phyloP scores from a whole-genome alignment of 2,888 invertebrate species.

The Netelia melanura region DNA sequence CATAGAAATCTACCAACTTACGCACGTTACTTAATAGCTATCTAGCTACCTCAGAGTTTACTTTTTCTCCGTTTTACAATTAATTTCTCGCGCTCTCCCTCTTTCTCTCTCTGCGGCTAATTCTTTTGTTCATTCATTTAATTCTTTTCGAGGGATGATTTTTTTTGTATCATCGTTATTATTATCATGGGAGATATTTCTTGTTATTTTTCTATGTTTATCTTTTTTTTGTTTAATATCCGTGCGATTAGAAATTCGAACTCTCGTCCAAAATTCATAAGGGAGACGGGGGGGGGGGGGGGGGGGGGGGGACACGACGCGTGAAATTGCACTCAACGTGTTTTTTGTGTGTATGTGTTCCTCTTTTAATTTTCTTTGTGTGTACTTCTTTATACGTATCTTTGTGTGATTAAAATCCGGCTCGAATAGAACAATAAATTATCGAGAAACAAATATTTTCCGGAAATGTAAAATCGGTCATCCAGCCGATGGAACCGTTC shows the following conservation, averaged over 20 bases:
- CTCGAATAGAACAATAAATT: conserved; percentile 31
- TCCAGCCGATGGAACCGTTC: conserved; percentile 79
- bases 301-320: conserved; percentile 54
- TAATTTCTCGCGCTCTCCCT: conserved; percentile 45
- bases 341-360: conserved; percentile 49
- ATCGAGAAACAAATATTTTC: conserved; percentile 13
- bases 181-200: conserved; percentile 29
- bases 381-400: conserved; percentile 7
- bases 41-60: conserved; percentile 69
- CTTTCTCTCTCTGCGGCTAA: conserved; percentile 13
- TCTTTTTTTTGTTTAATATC: conserved; percentile 18
- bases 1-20: conserved; percentile 82
- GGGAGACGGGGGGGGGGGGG: conserved; percentile 48
- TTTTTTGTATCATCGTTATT: conserved; percentile 22
- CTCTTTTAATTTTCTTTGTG: conserved; percentile 25
- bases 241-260: conserved; percentile 50
- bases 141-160: not conserved
- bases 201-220: conserved; percentile 23
- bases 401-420: conserved; percentile 45
- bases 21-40: conserved; percentile 72
- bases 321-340: conserved; percentile 59
- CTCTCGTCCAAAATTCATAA: conserved; percentile 36
- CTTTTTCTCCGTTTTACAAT: conserved; percentile 64
- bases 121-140: conserved; percentile 22
- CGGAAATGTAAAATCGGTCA: conserved; percentile 75